phyloP scores from a whole-genome alignment of 2,888 invertebrate species.

The Julus scandinavius region DNA sequence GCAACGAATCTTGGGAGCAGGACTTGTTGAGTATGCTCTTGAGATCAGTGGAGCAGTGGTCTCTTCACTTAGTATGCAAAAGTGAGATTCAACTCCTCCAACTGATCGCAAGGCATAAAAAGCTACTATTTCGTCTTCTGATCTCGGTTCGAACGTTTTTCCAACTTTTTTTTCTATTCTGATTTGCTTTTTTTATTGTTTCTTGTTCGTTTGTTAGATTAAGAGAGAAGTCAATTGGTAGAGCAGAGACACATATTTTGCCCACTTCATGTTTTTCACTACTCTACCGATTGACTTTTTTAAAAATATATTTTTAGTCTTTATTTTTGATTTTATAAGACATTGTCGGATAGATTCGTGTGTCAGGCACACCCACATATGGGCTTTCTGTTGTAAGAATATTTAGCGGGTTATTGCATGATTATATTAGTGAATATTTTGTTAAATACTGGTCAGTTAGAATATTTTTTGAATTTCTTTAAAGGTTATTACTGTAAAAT shows the following conservation, averaged over 20 bases:
- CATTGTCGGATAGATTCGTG: no score
- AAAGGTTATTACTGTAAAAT: neutral
- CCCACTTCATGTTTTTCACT: neutral
- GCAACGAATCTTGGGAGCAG: neutral
- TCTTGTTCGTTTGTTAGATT: no score
- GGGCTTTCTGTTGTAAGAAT: no score
- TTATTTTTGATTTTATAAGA: neutral
- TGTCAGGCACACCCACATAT: no score
- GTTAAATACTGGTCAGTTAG: neutral
- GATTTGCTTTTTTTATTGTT: no score
- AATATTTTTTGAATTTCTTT: neutral
- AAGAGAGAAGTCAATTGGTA: no score
- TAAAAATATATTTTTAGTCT: neutral
- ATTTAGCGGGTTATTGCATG: neutral
- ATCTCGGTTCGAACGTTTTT: neutral
- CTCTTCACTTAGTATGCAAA: slow-evolving; percentile 71
- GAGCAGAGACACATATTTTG: no score
- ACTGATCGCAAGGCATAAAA: slow-evolving; percentile 71
- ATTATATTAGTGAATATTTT: neutral
- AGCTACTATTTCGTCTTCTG: neutral
- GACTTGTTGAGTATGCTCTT: slow-evolving; percentile 58
- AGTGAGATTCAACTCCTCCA: slow-evolving; percentile 84
- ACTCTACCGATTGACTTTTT: neutral
- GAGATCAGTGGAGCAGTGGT: slow-evolving; percentile 75
- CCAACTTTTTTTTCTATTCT: neutral